Conservation (phyloP, 2,888 invertebrate species). For the Caradrina kadenii region DNA sequence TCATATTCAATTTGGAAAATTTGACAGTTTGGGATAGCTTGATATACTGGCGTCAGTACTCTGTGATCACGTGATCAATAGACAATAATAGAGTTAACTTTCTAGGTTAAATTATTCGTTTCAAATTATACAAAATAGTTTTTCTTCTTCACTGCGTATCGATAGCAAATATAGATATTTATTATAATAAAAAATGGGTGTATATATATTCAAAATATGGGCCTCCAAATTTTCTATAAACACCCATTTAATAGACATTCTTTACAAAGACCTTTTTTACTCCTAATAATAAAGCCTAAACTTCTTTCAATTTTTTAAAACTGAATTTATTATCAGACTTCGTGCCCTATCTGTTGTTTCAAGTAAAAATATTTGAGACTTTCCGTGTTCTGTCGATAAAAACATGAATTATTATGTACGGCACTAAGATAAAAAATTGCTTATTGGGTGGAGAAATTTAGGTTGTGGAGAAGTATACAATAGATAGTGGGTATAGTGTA, state of each 20-base stretch:
- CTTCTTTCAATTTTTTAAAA: constrained; percentile 24
- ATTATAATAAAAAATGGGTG: too few species aligned
- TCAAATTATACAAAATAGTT: too few species aligned
- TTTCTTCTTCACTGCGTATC: too few species aligned
- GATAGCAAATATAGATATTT: too few species aligned
- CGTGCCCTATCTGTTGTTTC: constrained; percentile 59
- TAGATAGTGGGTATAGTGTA: background rate
- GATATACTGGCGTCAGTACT: background rate
- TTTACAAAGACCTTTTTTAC: background rate
- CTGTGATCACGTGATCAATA: background rate
- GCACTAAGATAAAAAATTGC: constrained; percentile 45
- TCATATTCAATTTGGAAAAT: too few species aligned
- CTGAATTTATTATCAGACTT: constrained; percentile 51
- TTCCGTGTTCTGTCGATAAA: constrained; percentile 43
- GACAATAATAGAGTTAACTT: background rate
- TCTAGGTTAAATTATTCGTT: too few species aligned
- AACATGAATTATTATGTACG: constrained; percentile 48
- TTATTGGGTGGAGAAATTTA: constrained; percentile 24
- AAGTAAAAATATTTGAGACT: constrained; percentile 33
- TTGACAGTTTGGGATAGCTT: too few species aligned
- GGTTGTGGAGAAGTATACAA: background rate
- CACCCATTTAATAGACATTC: too few species aligned
- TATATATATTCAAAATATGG: too few species aligned
- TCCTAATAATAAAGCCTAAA: background rate
- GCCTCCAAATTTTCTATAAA: too few species aligned